These are phyloP conservation scores for Strigamia maritima DNA, from an alignment of 2,888 invertebrate species.

Conservation along the genomic window DNA sequence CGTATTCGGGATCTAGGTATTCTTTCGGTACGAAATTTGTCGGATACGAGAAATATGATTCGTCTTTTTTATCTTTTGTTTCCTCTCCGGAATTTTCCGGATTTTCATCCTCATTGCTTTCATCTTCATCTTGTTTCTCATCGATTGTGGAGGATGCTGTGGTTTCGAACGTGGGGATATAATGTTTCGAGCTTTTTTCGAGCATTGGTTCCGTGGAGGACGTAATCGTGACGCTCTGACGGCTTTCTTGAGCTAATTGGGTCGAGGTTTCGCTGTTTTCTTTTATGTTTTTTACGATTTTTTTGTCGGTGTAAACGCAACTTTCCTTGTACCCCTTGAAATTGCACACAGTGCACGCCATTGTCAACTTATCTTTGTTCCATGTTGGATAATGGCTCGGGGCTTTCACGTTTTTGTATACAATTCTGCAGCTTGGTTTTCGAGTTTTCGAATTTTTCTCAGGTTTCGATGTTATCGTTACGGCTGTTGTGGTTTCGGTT, in stretches of 20 bases:
- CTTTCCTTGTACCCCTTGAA: slow-evolving; percentile 16
- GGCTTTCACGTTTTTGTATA: background rate
- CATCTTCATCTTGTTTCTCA: background rate
- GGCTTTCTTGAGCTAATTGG: background rate
- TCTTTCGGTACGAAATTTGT: slow-evolving; percentile 5
- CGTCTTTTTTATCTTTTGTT: background rate
- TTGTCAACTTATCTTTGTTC: background rate
- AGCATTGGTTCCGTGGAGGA: background rate
- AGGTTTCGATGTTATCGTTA: background rate
- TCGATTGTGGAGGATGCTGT: background rate
- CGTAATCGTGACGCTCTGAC: background rate
- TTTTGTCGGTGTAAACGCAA: slow-evolving; percentile 6
- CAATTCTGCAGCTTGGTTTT: background rate
- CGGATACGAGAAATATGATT: background rate
- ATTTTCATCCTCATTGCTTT: background rate
- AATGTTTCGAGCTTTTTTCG: background rate
- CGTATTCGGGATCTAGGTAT: background rate
- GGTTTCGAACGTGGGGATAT: background rate
- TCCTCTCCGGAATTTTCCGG: background rate
- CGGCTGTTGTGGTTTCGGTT: background rate
- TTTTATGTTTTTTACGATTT: background rate
- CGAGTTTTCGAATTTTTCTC: background rate
- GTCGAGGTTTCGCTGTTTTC: background rate
- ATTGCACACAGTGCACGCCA: slow-evolving; percentile 35
- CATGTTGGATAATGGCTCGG: background rate